Percentiles rank a stretch among this genome's conserved stretches.
Evolutionary conservation across 2,797 vertebrate genomes (phyloP).

Genomic region (Microchirus variegatus): DNA sequence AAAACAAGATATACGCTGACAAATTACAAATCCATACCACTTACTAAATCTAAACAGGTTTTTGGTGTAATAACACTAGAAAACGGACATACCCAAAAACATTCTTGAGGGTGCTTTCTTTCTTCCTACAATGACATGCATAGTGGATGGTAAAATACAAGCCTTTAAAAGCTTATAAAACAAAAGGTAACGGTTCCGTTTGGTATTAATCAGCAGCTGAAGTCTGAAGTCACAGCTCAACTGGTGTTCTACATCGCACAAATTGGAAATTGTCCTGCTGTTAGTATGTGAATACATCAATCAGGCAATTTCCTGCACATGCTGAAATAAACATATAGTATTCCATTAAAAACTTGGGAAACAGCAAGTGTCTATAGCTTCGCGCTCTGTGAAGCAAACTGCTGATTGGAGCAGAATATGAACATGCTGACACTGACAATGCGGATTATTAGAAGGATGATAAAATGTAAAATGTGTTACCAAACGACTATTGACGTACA

Average conservation of each 20-base stretch:
- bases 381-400: too few relatives aligned
- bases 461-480: constrained; percentile 36
- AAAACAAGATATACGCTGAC: neutral
- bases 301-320: too few relatives aligned
- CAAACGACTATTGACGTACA: constrained; percentile 6
- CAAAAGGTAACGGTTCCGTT: too few relatives aligned
- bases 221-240: too few relatives aligned
- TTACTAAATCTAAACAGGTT: neutral
- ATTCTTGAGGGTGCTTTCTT: neutral
- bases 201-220: too few relatives aligned
- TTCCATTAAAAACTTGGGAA: too few relatives aligned
- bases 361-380: too few relatives aligned
- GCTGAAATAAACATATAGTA: too few relatives aligned
- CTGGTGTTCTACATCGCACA: too few relatives aligned
- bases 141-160: neutral
- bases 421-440: too few relatives aligned
- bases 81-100: neutral
- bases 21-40: neutral
- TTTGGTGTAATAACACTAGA: neutral
- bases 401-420: too few relatives aligned
- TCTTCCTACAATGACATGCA: neutral
- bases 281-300: neutral
- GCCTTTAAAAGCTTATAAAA: too few relatives aligned
- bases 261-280: neutral
- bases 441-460: neutral